Conservation (phyloP, 2,888 invertebrate genomes). For the Megamerina dolium region DNA sequence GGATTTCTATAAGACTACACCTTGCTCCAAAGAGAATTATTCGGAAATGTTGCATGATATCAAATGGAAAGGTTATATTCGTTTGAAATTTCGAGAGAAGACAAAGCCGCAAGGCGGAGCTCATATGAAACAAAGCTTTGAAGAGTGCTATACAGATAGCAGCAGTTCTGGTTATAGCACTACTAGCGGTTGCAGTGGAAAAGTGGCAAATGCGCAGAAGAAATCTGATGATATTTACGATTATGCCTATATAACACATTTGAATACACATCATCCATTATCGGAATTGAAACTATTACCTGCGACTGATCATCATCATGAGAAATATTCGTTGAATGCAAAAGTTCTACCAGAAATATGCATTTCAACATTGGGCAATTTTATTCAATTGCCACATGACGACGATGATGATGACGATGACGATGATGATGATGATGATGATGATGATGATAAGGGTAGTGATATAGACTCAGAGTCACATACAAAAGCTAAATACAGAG, state of each 20-base stretch:
- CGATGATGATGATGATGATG: slow-evolving; percentile 23
- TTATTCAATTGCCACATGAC: slow-evolving; percentile 30
- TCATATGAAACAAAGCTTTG: slow-evolving; percentile 7
- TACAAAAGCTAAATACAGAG: slow-evolving; percentile 14
- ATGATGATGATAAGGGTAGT: slow-evolving; percentile 6
- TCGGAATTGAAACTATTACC: slow-evolving; percentile 29
- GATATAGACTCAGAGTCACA: not conserved
- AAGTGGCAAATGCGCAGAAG: slow-evolving; percentile 6
- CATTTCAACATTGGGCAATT: slow-evolving; percentile 34
- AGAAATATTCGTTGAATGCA: slow-evolving; percentile 20
- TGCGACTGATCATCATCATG: slow-evolving; percentile 11
- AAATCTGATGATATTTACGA: slow-evolving; percentile 36
- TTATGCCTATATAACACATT: slow-evolving; percentile 58
- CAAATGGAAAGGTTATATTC: slow-evolving; percentile 46
- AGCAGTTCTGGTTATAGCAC: slow-evolving; percentile 35
- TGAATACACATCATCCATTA: slow-evolving; percentile 56
- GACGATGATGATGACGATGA: slow-evolving; percentile 28
- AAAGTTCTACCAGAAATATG: slow-evolving; percentile 42
- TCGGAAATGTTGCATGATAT: slow-evolving; percentile 31
- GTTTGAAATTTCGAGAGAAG: slow-evolving; percentile 39
- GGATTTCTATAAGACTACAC: slow-evolving; percentile 39
- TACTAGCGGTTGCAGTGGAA: slow-evolving; percentile 20
- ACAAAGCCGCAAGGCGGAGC: slow-evolving; percentile 8
- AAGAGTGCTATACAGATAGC: slow-evolving; percentile 31
- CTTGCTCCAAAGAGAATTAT: slow-evolving; percentile 34